Percentiles rank a stretch among this genome's conserved stretches.
Conservation (phyloP, 2,888 invertebrate genomes). For the Fragum fragum region DNA sequence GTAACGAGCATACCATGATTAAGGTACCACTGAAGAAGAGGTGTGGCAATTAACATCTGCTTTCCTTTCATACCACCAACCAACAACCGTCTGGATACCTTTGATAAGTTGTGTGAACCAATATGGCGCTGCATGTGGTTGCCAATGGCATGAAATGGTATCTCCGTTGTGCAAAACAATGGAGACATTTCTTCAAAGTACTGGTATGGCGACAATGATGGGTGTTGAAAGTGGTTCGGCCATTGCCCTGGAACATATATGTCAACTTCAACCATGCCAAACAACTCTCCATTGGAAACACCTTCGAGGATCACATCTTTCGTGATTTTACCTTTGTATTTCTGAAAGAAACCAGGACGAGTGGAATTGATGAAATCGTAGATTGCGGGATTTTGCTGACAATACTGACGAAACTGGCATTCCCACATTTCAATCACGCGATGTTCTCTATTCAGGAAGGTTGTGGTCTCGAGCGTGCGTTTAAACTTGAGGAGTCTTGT, state of each 20-base stretch:
- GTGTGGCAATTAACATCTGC: constrained; percentile 50
- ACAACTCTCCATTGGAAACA: constrained; percentile 37
- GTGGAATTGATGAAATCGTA: constrained; percentile 41
- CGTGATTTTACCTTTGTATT: constrained; percentile 34
- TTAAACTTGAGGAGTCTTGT: neutral
- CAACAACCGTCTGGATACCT: constrained; percentile 37
- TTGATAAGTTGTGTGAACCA: constrained; percentile 16
- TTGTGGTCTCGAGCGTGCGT: constrained; percentile 30
- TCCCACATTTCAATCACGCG: constrained; percentile 55
- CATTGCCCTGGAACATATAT: constrained; percentile 46
- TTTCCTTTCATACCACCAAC: constrained; percentile 51
- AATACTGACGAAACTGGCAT: constrained; percentile 41
- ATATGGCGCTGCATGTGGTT: constrained; percentile 49
- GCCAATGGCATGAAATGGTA: constrained; percentile 48
- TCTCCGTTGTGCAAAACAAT: constrained; percentile 46
- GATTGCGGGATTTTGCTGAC: constrained; percentile 31
- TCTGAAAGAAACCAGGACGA: constrained; percentile 34
- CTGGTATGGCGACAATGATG: constrained; percentile 34
- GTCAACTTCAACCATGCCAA: constrained; percentile 54
- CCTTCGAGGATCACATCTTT: constrained; percentile 37
- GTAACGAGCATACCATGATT: constrained; percentile 57
- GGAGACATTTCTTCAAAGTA: constrained; percentile 58
- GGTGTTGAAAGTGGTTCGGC: constrained; percentile 30
- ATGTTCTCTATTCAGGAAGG: constrained; percentile 39
- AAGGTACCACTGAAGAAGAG: constrained; percentile 62